Evolutionary conservation across 1,140 invertebrate species (phyloP).

Genomic region (Acyrthosiphon pisum): DNA sequence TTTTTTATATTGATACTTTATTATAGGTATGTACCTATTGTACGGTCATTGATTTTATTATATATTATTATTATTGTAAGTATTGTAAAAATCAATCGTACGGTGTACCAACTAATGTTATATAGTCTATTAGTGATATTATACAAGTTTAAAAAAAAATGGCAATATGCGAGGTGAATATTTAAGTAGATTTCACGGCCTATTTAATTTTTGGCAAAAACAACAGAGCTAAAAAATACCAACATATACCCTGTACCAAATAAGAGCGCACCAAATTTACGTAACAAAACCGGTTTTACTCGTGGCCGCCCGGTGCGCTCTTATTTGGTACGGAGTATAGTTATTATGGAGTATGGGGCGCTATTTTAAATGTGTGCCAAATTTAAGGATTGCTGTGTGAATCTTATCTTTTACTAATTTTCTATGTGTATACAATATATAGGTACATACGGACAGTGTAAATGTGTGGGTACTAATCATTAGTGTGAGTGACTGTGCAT

Average conservation of each 20-base stretch:
- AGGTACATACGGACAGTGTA: too few species aligned
- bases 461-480: too few species aligned
- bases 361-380: too few species aligned
- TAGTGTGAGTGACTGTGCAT: too few species aligned
- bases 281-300: too few species aligned
- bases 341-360: too few species aligned
- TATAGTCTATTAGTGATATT: neutral
- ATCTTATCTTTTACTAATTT: neutral
- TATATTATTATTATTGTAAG: neutral
- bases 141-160: neutral
- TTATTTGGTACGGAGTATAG: too few species aligned
- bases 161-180: neutral
- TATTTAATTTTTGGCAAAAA: conserved; percentile 18
- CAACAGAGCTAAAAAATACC: neutral
- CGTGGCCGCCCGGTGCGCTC: too few species aligned
- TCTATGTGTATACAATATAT: too few species aligned
- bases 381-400: neutral
- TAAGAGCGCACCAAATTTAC: too few species aligned
- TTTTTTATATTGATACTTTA: neutral
- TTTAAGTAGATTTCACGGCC: neutral
- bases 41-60: neutral
- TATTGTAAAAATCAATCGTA: neutral
- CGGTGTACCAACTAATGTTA: too few species aligned
- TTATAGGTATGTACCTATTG: neutral
- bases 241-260: too few species aligned